Percentiles rank a stretch among this genome's conserved stretches.
These are phyloP conservation scores for Paraplagusia blochii DNA, from an alignment of 2,113 vertebrate species.

Conservation along the genomic window DNA sequence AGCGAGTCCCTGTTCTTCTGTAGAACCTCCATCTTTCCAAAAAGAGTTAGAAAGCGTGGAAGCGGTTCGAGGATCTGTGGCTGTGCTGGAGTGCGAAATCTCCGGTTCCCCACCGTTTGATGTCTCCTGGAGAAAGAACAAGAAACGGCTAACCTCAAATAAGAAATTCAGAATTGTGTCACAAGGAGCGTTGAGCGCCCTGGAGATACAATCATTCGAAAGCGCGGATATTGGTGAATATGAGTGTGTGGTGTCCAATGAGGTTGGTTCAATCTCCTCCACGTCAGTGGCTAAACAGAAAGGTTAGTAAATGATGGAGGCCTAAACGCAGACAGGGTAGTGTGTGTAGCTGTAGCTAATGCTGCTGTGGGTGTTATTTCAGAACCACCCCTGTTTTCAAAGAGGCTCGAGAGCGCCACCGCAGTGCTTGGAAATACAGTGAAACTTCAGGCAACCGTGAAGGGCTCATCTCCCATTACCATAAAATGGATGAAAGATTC, in stretches of 20 bases:
- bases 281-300: constrained; percentile 80
- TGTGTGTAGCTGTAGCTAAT: neutral
- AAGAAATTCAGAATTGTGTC: constrained; percentile 85
- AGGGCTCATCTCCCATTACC: constrained; percentile 88
- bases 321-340: no score
- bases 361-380: constrained; percentile 34
- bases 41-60: constrained; percentile 82
- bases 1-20: constrained; percentile 50
- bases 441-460: constrained; percentile 84
- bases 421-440: constrained; percentile 84
- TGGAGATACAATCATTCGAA: constrained; percentile 90
- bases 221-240: constrained; percentile 88
- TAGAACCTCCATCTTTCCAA: constrained; percentile 87
- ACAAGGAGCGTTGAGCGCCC: constrained; percentile 79
- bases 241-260: constrained; percentile 86
- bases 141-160: constrained; percentile 84
- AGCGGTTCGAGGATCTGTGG: constrained; percentile 82
- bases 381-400: constrained; percentile 92
- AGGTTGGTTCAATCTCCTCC: constrained; percentile 86
- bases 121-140: constrained; percentile 89
- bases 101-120: constrained; percentile 87
- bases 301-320: constrained; percentile 80
- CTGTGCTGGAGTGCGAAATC: constrained; percentile 85
- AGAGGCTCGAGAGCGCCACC: constrained; percentile 87
- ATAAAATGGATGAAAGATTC: constrained; percentile 92